Conservation (phyloP, 2,888 invertebrate genomes). For the Acanthosepion lycidas region DNA sequence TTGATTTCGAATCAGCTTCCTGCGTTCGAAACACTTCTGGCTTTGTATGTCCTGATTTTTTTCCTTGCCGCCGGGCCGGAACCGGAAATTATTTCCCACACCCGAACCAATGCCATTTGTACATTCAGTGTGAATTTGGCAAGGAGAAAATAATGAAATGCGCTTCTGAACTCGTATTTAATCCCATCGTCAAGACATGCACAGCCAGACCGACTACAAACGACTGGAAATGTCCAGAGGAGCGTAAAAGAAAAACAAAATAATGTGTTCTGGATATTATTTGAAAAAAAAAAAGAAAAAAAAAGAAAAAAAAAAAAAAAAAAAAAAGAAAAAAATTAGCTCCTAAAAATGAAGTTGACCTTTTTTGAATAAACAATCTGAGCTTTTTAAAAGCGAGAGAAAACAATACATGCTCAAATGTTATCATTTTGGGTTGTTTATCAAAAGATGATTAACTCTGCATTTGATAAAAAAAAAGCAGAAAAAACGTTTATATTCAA, state of each 20-base stretch:
- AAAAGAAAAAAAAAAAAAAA: too few relatives aligned
- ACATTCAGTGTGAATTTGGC: slow-evolving; percentile 62
- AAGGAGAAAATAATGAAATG: slow-evolving; percentile 58
- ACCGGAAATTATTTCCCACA: slow-evolving; percentile 63
- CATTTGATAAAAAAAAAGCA: neutral
- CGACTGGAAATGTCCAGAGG: neutral
- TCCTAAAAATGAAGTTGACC: neutral
- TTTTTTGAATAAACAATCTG: neutral
- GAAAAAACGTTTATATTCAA: neutral
- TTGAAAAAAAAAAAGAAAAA: too few relatives aligned
- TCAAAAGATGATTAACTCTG: neutral
- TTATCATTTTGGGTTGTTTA: neutral
- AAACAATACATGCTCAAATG: neutral
- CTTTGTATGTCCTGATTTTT: slow-evolving; percentile 51
- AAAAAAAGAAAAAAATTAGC: too few relatives aligned
- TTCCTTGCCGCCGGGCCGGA: neutral
- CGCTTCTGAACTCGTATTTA: slow-evolving; percentile 58
- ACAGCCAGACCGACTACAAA: neutral
- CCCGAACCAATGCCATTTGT: slow-evolving; percentile 62
- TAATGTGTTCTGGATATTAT: neutral
- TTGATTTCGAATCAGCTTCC: neutral
- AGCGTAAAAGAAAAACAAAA: neutral
- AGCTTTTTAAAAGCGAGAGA: neutral
- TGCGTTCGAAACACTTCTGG: slow-evolving; percentile 52
- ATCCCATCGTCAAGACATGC: slow-evolving; percentile 58